These are phyloP conservation scores for Cercopithecus mona DNA, from an alignment of 2,113 vertebrate genomes.

Conservation along the genomic window DNA sequence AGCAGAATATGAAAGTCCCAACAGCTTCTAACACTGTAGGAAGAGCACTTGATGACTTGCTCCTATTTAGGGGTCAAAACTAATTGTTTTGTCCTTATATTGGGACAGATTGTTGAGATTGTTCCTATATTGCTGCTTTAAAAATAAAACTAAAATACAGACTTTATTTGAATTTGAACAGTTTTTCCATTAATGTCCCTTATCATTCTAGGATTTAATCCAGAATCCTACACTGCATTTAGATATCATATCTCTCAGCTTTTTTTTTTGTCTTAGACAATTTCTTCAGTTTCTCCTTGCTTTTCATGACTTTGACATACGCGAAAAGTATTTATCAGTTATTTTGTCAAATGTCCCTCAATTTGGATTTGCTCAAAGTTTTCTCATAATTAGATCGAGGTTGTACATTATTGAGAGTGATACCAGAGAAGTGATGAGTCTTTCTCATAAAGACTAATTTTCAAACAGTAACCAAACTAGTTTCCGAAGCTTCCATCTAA, in stretches of 20 bases:
- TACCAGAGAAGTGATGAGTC: neutral
- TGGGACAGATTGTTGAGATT: neutral
- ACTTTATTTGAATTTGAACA: neutral
- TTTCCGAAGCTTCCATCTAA: neutral
- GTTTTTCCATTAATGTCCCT: neutral
- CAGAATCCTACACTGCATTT: neutral
- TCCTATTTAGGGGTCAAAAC: neutral
- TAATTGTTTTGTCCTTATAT: neutral
- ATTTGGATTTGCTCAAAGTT: neutral
- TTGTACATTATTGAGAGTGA: neutral
- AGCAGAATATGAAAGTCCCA: neutral
- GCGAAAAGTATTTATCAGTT: neutral
- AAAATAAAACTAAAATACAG: neutral
- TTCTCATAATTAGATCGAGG: neutral
- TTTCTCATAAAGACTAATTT: neutral
- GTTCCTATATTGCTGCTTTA: neutral
- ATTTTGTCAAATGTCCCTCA: neutral
- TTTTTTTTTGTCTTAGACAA: neutral
- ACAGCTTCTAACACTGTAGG: neutral
- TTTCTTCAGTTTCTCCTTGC: neutral
- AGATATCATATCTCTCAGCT: neutral
- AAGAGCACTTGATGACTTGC: neutral
- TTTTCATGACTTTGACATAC: neutral
- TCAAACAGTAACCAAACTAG: neutral
- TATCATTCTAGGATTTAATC: neutral